These are phyloP conservation scores for Schizotus pectinicornis DNA, from an alignment of 2,888 invertebrate species.

Conservation along the genomic window DNA sequence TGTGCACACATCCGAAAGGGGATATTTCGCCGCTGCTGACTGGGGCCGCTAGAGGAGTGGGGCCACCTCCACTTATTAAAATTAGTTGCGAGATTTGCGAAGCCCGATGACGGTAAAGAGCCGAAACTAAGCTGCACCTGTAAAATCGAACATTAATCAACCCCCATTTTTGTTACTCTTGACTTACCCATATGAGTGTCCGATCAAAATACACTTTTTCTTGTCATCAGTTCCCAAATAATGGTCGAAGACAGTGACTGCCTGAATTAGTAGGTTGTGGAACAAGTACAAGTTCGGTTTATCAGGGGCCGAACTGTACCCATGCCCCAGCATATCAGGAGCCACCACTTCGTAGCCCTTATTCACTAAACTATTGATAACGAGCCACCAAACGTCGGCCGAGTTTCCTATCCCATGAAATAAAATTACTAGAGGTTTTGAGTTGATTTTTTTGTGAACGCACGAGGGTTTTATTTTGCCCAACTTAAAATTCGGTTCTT, in stretches of 20 bases:
- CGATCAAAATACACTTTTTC: conserved; percentile 66
- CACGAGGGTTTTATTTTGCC: conserved; percentile 4
- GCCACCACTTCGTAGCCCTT: conserved; percentile 69
- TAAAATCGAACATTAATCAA: conserved; percentile 29
- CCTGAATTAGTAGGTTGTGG: conserved; percentile 64
- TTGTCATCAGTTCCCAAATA: conserved; percentile 62
- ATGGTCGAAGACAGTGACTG: conserved; percentile 66
- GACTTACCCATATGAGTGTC: conserved; percentile 72
- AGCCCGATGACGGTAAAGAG: conserved; percentile 64
- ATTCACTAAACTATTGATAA: conserved; percentile 64
- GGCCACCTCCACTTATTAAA: conserved; percentile 71
- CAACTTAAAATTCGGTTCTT: no score
- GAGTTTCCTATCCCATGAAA: conserved; percentile 73
- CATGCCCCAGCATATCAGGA: conserved; percentile 73
- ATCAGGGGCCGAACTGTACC: conserved; percentile 67
- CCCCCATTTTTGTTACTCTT: conserved; percentile 8
- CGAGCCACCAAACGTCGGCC: conserved; percentile 67
- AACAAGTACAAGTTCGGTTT: conserved; percentile 65
- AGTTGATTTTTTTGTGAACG: not conserved
- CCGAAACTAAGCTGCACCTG: conserved; percentile 69
- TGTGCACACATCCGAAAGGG: conserved; percentile 60
- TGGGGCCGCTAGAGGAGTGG: conserved; percentile 69
- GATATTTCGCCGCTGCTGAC: conserved; percentile 59
- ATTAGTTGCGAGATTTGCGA: conserved; percentile 66
- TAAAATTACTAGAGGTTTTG: conserved; percentile 65